Evolutionary conservation across 2,797 vertebrate genomes (phyloP), one percentile per base, ranked within the genome.

Genomic region (Amblyraja radiata): DNA sequence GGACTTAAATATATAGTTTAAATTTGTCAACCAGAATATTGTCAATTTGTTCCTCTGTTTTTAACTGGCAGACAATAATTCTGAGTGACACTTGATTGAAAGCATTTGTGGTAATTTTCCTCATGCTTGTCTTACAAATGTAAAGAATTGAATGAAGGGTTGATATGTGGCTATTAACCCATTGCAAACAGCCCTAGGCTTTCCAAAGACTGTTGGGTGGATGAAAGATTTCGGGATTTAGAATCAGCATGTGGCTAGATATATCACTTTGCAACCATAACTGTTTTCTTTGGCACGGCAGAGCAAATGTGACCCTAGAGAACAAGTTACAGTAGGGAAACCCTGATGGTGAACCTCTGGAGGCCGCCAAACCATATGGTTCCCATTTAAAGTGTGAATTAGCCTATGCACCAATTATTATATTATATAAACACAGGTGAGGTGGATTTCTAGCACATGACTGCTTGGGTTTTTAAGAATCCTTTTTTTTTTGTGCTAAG

Each of bases 101-200:
- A 96, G 94, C 95, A 95, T 95, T 96, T 96, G 94, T 94, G 94
- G 95, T 95, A 96, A 96, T 96, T 96, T 96, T 94, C 32, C 95
- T 95, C 94, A 94, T 94, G 94, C 94, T 96, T 96, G 95, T 96
- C 96, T 95, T 96, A 95, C 95, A 95, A 95, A 95, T 95, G 96
- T 95, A 94, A 94, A 96, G 95, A 95, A 95, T 95, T 96, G 95
- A 95, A 94, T 95, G 94, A 96, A 94, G 94, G 46, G 95, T 94
- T 94, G 95, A 96, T 95, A 96, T 95, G 95, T 96, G 95, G 95
- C 95, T 95, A 95, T 96, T 97, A 97, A 95, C 95, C 90, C 95
- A 96, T 96, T 96, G 95, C 95, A 96, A 97, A 97, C 95, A 96
- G 95, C 95, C 95, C 93, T 94, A 93, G 94, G 94, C 93, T 95